phyloP scores from a whole-genome alignment of 2,113 vertebrate genomes.

The Rutilus rutilus region DNA sequence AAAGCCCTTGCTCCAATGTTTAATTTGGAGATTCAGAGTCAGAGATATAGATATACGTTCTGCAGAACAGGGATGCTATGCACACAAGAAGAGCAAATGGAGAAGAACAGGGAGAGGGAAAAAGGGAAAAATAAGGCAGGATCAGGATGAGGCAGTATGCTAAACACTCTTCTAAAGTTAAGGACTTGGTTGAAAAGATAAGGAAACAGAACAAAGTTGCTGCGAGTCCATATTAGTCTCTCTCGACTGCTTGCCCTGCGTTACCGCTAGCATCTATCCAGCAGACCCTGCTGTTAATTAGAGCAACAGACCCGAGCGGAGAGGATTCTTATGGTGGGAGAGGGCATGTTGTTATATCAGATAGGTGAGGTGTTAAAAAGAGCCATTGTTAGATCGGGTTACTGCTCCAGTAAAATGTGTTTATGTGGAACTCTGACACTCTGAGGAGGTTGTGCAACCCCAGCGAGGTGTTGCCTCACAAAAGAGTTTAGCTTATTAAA shows the following conservation, averaged over 20 bases:
- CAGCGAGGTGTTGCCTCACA: constrained; percentile 35
- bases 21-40: constrained; percentile 75
- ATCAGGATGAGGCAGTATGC: constrained; percentile 65
- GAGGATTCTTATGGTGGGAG: constrained; percentile 45
- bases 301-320: constrained; percentile 69
- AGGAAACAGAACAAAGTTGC: constrained; percentile 60
- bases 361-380: constrained; percentile 50
- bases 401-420: constrained; percentile 63
- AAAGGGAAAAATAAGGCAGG: constrained; percentile 63
- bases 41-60: constrained; percentile 71
- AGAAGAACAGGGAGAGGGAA: background rate
- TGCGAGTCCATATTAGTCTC: constrained; percentile 70
- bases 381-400: constrained; percentile 68
- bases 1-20: constrained; percentile 68
- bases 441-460: constrained; percentile 23
- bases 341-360: constrained; percentile 52
- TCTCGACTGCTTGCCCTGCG: constrained; percentile 74
- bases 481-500: constrained; percentile 37
- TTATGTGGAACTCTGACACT: constrained; percentile 62
- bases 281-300: constrained; percentile 77
- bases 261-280: constrained; percentile 73
- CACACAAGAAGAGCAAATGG: constrained; percentile 26
- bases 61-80: constrained; percentile 47
- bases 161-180: constrained; percentile 69
- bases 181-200: constrained; percentile 61